Conservation (phyloP, 1,140 invertebrate species). For the Leptinotarsa lineolata region DNA sequence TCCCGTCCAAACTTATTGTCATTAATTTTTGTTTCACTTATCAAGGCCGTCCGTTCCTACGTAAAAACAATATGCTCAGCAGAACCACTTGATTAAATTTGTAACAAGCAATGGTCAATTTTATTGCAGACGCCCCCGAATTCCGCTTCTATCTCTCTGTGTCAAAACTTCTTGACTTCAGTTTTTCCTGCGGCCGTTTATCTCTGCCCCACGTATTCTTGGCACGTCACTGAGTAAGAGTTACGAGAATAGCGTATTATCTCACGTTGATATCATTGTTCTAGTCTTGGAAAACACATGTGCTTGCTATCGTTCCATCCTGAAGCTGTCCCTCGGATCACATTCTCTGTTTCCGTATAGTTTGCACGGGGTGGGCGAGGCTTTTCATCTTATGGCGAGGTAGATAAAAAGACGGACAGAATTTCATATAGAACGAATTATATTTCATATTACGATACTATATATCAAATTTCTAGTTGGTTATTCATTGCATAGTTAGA, state of each 20-base stretch:
- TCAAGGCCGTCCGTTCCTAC: too few relatives aligned
- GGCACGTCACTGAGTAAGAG: constrained; percentile 19
- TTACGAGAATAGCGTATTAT: constrained; percentile 25
- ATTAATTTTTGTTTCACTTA: too few relatives aligned
- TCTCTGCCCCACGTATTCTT: constrained; percentile 4
- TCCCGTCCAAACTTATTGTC: too few relatives aligned
- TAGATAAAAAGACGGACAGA: too few relatives aligned
- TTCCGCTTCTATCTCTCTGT: neutral
- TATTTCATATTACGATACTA: too few relatives aligned
- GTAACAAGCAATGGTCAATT: too few relatives aligned
- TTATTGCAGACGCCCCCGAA: too few relatives aligned
- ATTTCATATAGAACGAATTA: too few relatives aligned
- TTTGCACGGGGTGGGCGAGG: neutral
- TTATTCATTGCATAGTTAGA: too few relatives aligned
- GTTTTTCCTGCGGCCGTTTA: constrained; percentile 16
- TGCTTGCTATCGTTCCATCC: constrained; percentile 9
- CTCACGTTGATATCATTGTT: constrained; percentile 28
- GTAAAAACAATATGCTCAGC: too few relatives aligned
- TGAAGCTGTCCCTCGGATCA: constrained; percentile 5
- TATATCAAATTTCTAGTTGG: too few relatives aligned
- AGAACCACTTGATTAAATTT: too few relatives aligned
- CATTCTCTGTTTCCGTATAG: neutral
- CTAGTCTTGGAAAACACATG: constrained; percentile 18
- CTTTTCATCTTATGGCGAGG: neutral
- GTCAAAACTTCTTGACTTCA: constrained; percentile 14